phyloP scores from a whole-genome alignment of 2,113 vertebrate species.

The Rhinopomastus cyanomelas region DNA sequence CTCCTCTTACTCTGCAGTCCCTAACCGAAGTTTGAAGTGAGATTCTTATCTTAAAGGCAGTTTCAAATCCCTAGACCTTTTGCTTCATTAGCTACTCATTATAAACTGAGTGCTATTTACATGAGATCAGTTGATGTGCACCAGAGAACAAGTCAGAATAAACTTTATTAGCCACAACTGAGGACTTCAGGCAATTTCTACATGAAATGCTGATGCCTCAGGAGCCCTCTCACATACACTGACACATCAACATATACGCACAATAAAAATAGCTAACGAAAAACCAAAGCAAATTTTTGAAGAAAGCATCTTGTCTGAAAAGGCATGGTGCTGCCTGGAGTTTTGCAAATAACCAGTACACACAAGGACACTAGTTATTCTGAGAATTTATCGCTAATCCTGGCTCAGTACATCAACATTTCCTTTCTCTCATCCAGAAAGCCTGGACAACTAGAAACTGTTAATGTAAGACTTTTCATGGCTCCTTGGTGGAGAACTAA shows the following conservation, averaged over 20 bases:
- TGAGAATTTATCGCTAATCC: neutral
- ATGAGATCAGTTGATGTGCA: neutral
- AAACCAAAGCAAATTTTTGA: neutral
- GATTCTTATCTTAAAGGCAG: neutral
- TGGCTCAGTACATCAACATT: neutral
- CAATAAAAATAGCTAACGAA: neutral
- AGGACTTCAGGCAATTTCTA: neutral
- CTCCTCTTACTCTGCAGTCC: neutral
- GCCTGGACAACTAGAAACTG: neutral
- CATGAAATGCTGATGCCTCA: neutral
- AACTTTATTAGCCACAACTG: neutral
- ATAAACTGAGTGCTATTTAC: neutral
- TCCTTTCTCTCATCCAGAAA: neutral
- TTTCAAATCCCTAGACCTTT: neutral
- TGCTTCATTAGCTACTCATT: neutral
- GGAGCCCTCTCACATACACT: neutral
- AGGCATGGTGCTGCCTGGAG: neutral
- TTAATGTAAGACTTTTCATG: neutral
- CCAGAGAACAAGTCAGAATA: neutral
- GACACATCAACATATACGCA: neutral
- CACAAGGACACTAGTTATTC: neutral
- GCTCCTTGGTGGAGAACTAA: neutral
- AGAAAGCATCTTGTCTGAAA: neutral
- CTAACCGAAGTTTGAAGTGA: neutral
- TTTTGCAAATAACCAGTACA: neutral